Base-by-base conservation (phyloP, 2,797 vertebrate genomes). In the Ammospiza maritima region DNA sequence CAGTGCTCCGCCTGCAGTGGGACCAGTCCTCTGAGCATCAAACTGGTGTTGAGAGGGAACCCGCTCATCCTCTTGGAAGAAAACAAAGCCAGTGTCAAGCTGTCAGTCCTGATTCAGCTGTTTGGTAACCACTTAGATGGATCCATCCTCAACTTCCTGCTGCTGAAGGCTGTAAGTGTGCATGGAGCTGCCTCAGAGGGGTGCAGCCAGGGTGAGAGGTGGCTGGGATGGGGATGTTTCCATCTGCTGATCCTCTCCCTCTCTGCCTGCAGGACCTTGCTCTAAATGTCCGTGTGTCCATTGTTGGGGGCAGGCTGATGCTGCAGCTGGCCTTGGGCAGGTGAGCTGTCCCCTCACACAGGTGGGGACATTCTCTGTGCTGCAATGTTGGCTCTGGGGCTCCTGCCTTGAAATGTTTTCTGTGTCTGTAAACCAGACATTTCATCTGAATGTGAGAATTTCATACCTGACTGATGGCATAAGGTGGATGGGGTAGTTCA, bases 91-190 rank as follows among this genome's bases (percentile, higher is more conserved):
- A 79, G 48, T 0, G 8, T 88, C 1, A 29, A 71, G 48, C 51
- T 90, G 14, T 38, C 36, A 0, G 54, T 81, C 27, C 17, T 71
- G 25, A 53, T 95, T 3, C 87, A 94, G 44, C 26, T 94, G 42
- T 90, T 66, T 4, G 0, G 58, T 15, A 53, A 34, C 38, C 40
- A 1, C 10, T 8, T 22, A 1, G 88, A 90, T 5, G 93, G 93
- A 19, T 12, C 84, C 57, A 5, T 54, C 84, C 65, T 93, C 75
- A 96, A n/a, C 53, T 9, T 94, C 29, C 58, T 96, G 66, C 56
- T 88, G 61, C 48, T 96, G 61, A 89, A 50, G 79, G 85, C 89
- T 0, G 97, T 97, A 75, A 95, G 96, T 95, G 75, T 26, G 60
- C 23, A 0, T 11, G 62, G 14, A 6, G 16, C 5, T 7, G 10